These are phyloP conservation scores for Phalacrocorax carbo DNA, from an alignment of 2,113 vertebrate genomes.

Conservation along the genomic window DNA sequence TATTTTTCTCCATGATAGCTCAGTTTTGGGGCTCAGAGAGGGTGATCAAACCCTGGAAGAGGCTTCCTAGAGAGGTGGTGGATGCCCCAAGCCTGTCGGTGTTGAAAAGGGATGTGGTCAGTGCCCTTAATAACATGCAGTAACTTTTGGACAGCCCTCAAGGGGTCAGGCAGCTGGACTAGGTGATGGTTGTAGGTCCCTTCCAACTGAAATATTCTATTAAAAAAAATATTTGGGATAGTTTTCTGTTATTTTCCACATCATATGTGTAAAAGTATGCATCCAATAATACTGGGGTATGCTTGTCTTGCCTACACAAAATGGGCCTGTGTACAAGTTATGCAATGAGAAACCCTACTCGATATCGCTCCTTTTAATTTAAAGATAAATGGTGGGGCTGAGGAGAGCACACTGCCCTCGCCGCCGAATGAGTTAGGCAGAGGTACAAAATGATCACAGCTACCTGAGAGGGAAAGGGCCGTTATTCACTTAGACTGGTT, in stretches of 20 bases:
- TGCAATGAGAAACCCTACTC: fast-evolving
- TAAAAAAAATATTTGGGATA: neutral
- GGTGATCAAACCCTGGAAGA: too few relatives aligned
- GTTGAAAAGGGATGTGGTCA: neutral
- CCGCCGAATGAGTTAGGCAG: fast-evolving
- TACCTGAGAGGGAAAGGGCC: fast-evolving
- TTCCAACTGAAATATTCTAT: neutral
- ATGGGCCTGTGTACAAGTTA: fast-evolving
- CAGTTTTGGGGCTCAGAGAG: neutral
- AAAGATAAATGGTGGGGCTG: neutral
- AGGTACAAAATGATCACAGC: neutral
- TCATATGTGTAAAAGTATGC: neutral
- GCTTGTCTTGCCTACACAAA: neutral
- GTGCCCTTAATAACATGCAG: neutral
- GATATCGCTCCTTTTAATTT: fast-evolving
- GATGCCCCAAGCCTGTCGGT: neutral
- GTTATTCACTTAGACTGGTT: neutral
- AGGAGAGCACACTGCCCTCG: neutral
- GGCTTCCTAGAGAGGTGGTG: fast-evolving
- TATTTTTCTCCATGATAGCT: neutral
- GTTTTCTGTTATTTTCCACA: neutral
- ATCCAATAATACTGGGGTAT: too few relatives aligned
- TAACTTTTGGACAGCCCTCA: neutral
- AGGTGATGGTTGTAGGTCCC: fast-evolving
- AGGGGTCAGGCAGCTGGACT: neutral